phyloP scores from a whole-genome alignment of 2,888 invertebrate species.

The Scrobipalpa costella region DNA sequence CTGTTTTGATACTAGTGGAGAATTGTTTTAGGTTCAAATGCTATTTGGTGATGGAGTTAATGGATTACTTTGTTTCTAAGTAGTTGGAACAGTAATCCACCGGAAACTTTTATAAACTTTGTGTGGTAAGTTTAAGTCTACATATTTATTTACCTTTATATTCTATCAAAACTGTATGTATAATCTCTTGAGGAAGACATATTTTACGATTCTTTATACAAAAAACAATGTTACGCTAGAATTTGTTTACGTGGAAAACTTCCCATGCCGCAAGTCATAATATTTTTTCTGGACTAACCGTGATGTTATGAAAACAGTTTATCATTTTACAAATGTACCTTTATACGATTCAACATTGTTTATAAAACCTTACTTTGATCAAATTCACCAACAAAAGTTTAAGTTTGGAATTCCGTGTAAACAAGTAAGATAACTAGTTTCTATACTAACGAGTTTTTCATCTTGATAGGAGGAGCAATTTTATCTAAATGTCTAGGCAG shows the following conservation, averaged over 20 bases:
- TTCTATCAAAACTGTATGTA: background rate
- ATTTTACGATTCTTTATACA: too few relatives aligned
- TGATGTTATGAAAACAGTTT: background rate
- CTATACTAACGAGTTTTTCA: constrained; percentile 5
- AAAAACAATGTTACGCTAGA: too few relatives aligned
- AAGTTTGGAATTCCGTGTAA: background rate
- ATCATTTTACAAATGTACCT: background rate
- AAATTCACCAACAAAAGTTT: background rate
- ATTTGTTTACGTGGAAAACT: background rate
- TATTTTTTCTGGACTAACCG: background rate
- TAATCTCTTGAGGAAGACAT: too few relatives aligned
- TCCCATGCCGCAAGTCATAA: background rate
- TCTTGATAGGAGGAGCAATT: background rate
- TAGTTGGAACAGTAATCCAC: background rate
- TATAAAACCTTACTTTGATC: background rate
- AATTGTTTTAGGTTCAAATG: background rate
- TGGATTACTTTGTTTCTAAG: constrained; percentile 14
- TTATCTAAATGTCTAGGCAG: too few relatives aligned
- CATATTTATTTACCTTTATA: background rate
- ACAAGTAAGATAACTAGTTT: background rate
- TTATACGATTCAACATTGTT: too few relatives aligned
- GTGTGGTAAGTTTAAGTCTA: background rate
- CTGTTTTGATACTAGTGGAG: background rate
- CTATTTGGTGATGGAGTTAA: background rate
- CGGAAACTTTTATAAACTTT: constrained; percentile 14